Conservation (phyloP, 2,797 vertebrate species). For the Remorina albescens region DNA sequence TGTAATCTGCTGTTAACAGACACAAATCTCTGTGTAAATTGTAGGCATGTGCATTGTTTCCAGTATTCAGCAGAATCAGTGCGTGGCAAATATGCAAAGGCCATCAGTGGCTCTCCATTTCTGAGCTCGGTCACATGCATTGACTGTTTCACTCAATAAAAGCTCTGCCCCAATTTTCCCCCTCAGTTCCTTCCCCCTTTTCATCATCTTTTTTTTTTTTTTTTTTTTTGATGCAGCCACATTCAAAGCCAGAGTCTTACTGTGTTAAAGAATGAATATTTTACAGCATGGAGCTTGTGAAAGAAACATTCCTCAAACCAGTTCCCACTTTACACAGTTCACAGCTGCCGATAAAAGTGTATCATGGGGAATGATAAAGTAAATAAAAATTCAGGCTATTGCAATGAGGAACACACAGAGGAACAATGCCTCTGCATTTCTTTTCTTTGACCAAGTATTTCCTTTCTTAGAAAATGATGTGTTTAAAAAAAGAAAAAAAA, state of each 20-base stretch:
- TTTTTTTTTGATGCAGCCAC: constrained; percentile 33
- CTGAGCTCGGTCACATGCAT: constrained; percentile 34
- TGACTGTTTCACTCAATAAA: constrained; percentile 61
- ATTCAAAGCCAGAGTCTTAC: constrained; percentile 47
- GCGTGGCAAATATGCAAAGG: constrained; percentile 19
- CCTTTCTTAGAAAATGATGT: constrained; percentile 1
- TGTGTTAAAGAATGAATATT: constrained; percentile 48
- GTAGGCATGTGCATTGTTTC: constrained; percentile 14
- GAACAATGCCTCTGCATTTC: background rate
- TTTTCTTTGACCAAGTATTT: constrained; percentile 26
- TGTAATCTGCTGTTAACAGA: background rate
- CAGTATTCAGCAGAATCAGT: background rate
- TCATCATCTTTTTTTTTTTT: constrained; percentile 6
- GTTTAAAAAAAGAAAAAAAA: background rate
- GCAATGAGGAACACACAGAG: background rate
- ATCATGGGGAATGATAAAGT: constrained; percentile 23
- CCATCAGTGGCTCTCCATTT: constrained; percentile 40
- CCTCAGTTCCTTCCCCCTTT: constrained; percentile 36
- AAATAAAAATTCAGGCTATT: constrained; percentile 32
- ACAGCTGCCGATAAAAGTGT: constrained; percentile 30
- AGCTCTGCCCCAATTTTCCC: constrained; percentile 14
- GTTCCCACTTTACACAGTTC: constrained; percentile 8
- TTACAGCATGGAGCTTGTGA: constrained; percentile 33
- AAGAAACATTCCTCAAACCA: constrained; percentile 22
- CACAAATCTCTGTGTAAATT: background rate